phyloP scores from a whole-genome alignment of 1,140 invertebrate genomes.

The Temnothorax longispinosus region DNA sequence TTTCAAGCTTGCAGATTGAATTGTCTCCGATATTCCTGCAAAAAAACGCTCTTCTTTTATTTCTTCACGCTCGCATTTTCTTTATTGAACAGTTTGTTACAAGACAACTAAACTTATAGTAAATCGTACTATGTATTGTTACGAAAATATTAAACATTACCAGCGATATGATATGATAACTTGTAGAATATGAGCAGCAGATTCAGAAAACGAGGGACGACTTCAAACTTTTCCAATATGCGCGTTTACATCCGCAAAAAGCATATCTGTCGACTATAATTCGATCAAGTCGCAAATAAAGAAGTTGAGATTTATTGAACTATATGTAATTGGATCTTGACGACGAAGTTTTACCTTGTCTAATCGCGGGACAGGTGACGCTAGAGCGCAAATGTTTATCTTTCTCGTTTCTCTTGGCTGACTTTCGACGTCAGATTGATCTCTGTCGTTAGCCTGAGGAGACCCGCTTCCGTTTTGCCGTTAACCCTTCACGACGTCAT shows the following conservation, averaged over 20 bases:
- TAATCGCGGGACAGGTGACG: slow-evolving; percentile 19
- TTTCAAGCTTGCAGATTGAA: slow-evolving; percentile 26
- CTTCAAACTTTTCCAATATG: neutral
- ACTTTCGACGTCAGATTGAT: slow-evolving; percentile 44
- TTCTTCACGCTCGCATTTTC: neutral
- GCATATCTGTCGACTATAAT: neutral
- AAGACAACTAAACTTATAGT: no score
- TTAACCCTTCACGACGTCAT: neutral
- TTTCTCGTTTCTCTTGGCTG: neutral
- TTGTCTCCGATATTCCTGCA: neutral
- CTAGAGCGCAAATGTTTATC: neutral
- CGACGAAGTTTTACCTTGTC: neutral
- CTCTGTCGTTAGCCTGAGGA: neutral
- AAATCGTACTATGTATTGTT: neutral
- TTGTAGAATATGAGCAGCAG: neutral
- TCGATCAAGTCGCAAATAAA: neutral
- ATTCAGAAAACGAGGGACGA: neutral
- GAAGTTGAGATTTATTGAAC: slow-evolving; percentile 14
- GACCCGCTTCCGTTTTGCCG: neutral
- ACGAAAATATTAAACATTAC: neutral
- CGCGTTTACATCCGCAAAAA: neutral
- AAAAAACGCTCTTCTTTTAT: neutral
- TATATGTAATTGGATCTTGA: slow-evolving; percentile 33
- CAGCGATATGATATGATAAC: neutral
- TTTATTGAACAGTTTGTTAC: neutral